These are phyloP conservation scores for Leptodactylus fallax DNA, from an alignment of 2,797 vertebrate species.

Conservation along the genomic window DNA sequence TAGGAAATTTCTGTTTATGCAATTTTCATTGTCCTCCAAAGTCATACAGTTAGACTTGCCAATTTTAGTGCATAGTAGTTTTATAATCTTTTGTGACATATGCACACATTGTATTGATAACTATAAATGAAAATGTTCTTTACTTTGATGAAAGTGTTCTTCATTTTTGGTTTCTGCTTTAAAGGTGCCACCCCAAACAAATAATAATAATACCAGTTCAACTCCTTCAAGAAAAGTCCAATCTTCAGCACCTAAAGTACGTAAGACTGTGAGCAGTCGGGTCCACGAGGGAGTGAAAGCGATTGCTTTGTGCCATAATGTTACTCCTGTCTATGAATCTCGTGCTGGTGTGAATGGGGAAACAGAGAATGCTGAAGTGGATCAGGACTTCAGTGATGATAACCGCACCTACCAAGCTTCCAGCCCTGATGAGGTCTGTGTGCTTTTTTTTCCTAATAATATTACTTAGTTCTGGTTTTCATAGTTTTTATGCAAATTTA, in stretches of 20 bases:
- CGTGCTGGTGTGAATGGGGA: conserved; percentile 75
- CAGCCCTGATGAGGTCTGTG: conserved; percentile 93
- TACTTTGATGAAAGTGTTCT: rapidly evolving
- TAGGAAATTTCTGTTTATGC: no score
- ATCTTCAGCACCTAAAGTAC: conserved; percentile 84
- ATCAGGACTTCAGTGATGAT: conserved; percentile 94
- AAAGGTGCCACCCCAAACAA: conserved; percentile 71
- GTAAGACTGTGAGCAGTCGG: conserved; percentile 91
- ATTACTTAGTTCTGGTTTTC: not conserved
- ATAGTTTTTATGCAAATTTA: not conserved
- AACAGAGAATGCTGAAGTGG: conserved; percentile 87
- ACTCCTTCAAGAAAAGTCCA: conserved; percentile 80
- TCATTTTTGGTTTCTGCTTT: not conserved
- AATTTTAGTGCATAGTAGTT: not conserved
- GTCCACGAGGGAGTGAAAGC: conserved; percentile 96
- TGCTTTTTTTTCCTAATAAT: not conserved
- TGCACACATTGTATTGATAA: no score
- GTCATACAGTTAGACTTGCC: no score
- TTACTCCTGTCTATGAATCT: conserved; percentile 93
- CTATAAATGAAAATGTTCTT: not conserved
- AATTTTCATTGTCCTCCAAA: no score
- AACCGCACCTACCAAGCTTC: conserved; percentile 96
- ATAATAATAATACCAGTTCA: conserved; percentile 70
- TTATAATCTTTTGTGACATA: not conserved
- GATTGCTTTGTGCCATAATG: conserved; percentile 95